Base-by-base conservation (phyloP, 2,888 invertebrate genomes). In the Dasypogon diadema region DNA sequence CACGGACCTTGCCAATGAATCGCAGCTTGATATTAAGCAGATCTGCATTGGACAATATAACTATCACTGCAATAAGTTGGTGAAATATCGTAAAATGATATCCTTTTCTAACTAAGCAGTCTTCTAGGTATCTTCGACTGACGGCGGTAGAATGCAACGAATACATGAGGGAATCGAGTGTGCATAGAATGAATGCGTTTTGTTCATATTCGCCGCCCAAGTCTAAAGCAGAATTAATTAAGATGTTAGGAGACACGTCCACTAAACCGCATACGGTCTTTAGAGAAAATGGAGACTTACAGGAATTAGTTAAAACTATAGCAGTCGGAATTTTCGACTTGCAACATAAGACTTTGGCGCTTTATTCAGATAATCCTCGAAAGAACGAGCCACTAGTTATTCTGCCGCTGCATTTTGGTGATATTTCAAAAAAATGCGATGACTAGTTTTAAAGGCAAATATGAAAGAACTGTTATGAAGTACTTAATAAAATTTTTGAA, bases 281-380 rank as follows among this genome's bases (percentile, higher is more conserved):
- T 85, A 90, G 92, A 79, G 91, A 92, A 56, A 81, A 85, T 76
- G 87, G 88, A 18, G 86, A 87, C 8, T 14, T 79, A 0, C 88
- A 89, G 10, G 91, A 92, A 80, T 82, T 86, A 56, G 91, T 95
- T 6, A 92, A 91, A 83, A 96, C 96, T 3, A 92, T 96, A 63
- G 92, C 93, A 21, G 91, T 92, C 76, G 94, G 95, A 91, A 90
- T 95, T 73, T 95, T 96, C 81, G 93, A 96, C 84, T 89, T 93
- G 80, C 87, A 89, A 26, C 90, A 90, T 73, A 89, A 88, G 80
- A 94, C 94, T 0, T 93, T 93, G 92, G 90, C 91, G 60, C 86
- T 96, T 72, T 96, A 93, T 85, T 90, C 93, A 14, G 92, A 93
- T 81, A 91, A 92, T 82, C 94, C 95, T 2, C 90, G 89, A 79